These are phyloP conservation scores for Microcebus griseorufus DNA, from an alignment of 2,113 vertebrate genomes.

Conservation along the genomic window DNA sequence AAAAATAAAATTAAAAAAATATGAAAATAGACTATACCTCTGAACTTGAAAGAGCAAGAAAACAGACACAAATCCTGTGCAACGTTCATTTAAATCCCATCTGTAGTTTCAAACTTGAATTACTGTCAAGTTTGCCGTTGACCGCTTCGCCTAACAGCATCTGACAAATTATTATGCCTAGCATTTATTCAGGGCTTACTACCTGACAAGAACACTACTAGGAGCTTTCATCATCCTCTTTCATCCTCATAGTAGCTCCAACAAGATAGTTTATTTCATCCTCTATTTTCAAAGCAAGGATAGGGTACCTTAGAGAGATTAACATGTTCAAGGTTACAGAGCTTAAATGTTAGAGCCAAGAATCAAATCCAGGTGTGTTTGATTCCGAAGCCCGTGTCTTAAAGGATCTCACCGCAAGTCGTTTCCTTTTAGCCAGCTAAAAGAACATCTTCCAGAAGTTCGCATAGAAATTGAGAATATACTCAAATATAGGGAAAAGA, in stretches of 20 bases:
- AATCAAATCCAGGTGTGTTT: conserved; percentile 15
- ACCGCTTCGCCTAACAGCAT: not conserved
- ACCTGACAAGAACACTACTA: not conserved
- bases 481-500: conserved; percentile 22
- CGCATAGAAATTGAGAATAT: not conserved
- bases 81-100: not conserved
- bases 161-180: not conserved
- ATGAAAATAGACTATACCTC: not conserved
- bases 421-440: not conserved
- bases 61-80: not conserved
- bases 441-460: not conserved
- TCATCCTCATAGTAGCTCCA: not conserved
- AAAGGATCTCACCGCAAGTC: not conserved
- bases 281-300: not conserved
- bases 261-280: not conserved
- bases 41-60: conserved; percentile 29
- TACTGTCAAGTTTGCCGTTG: not conserved
- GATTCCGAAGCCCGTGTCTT: not conserved
- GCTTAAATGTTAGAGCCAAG: not conserved
- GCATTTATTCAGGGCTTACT: not conserved
- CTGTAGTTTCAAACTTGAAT: conserved; percentile 23
- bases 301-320: not conserved
- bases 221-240: not conserved
- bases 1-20: not conserved
- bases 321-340: not conserved